Evolutionary conservation across 2,113 vertebrate genomes (phyloP), one percentile per base, ranked within the genome.

Genomic region (Pomatorhinus ruficollis): DNA sequence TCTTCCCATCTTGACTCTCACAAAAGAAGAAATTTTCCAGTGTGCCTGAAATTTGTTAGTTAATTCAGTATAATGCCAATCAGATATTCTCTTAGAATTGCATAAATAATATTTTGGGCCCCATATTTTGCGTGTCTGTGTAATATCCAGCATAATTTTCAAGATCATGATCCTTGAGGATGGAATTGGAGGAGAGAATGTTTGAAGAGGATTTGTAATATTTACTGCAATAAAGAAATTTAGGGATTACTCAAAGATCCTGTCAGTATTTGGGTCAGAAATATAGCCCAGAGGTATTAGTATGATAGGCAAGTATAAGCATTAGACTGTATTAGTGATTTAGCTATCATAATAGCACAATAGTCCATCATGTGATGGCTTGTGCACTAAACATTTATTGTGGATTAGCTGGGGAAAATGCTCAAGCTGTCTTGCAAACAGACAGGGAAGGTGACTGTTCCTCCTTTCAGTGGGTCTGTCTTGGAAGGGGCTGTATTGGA

Each of bases 291-390:
- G 90, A 79, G 79, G 95, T 87, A 89, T 95, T 93, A 93, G 72
- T 57, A 71, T 87, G 84, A 96, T 94, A 59, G 95, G 65, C 93
- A 82, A 78, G 92, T 89, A 37, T 64, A 87, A 96, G 97, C 96
- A 93, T 97, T 97, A 96, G 96, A 44, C 89, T 97, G 95, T 79
- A 97, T 97, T 97, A 97, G 93, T 97, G 96, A 95, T 92, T 96
- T 97, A 95, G 95, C 87, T 87, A 88, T 96, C 91, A 37, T 93
- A 96, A 96, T 90, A 93, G 90, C 90, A 97, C 93, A 94, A 90
- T 95, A 39, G 92, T 88, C 81, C 40, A 27, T 77, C 93, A 79
- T 68, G 94, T 91, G 96, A 94, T 90, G 91, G 89, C 79, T 76
- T 61, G 61, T 42, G 82, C 94, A 89, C 95, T 84, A 87, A 96